A percentile compares a stretch with the other conserved stretches of the same genome.
These are phyloP conservation scores for Antheraea yamamai DNA, from an alignment of 2,888 invertebrate genomes.

Conservation along the genomic window DNA sequence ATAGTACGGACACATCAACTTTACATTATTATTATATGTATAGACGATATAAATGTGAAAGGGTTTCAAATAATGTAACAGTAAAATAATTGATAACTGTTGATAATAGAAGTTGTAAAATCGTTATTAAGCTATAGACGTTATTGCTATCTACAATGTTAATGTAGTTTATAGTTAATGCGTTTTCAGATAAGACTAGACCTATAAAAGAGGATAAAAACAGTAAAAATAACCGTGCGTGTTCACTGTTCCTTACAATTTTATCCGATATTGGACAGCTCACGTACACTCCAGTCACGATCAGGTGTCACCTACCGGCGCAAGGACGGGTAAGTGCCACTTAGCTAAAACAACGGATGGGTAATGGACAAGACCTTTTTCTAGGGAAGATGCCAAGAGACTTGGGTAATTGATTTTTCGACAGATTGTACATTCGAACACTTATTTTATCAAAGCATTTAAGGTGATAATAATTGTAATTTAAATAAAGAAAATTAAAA, in stretches of 20 bases:
- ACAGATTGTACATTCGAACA: neutral
- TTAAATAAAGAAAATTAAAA: neutral
- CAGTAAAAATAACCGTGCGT: neutral
- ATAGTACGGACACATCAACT: too few species aligned
- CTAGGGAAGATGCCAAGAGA: neutral
- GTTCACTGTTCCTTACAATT: neutral
- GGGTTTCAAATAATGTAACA: too few species aligned
- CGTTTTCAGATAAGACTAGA: neutral
- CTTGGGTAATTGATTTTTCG: conserved; percentile 15
- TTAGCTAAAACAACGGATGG: conserved; percentile 13
- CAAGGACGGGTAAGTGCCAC: conserved; percentile 15
- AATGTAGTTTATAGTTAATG: neutral
- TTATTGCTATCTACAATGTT: too few species aligned
- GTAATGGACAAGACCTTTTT: conserved; percentile 8
- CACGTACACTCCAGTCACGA: conserved; percentile 12
- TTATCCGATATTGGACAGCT: neutral
- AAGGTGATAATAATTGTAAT: neutral
- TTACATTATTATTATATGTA: too few species aligned
- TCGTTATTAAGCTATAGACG: too few species aligned
- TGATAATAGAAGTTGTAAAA: too few species aligned
- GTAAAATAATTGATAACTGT: too few species aligned
- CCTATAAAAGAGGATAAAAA: neutral
- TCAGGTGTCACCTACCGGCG: conserved; percentile 17
- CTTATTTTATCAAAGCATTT: neutral
- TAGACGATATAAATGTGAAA: too few species aligned